These are phyloP conservation scores for Philopedon plagiatum DNA, from an alignment of 2,888 invertebrate genomes.

Conservation along the genomic window DNA sequence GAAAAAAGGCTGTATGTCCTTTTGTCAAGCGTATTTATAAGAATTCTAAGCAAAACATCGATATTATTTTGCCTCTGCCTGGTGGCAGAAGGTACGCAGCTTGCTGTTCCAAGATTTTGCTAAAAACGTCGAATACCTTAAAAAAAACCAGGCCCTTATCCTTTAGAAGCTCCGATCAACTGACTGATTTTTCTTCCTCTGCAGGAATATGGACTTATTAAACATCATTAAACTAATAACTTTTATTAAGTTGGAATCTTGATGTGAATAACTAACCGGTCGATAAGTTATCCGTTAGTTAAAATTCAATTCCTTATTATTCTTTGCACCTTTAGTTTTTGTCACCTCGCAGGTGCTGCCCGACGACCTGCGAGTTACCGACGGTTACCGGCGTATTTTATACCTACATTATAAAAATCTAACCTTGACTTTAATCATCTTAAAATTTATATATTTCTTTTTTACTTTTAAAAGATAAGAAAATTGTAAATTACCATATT, in stretches of 20 bases:
- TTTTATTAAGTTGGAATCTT: neutral
- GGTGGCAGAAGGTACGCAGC: too few relatives aligned
- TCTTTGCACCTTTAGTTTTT: constrained; percentile 17
- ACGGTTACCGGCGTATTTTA: neutral
- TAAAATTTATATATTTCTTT: neutral
- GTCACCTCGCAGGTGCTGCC: constrained; percentile 14
- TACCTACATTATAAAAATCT: neutral
- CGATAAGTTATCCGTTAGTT: constrained; percentile 12
- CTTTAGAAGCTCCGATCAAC: too few relatives aligned
- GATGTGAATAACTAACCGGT: neutral
- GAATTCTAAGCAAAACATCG: too few relatives aligned
- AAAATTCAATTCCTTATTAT: constrained; percentile 13
- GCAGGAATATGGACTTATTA: too few relatives aligned
- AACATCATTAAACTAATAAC: too few relatives aligned
- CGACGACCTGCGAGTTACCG: neutral
- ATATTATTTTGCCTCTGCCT: too few relatives aligned
- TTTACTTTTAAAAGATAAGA: neutral
- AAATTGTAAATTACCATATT: neutral
- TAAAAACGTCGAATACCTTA: too few relatives aligned
- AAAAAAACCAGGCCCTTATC: too few relatives aligned
- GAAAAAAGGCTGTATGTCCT: too few relatives aligned
- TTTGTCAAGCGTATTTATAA: too few relatives aligned
- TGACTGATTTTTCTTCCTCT: too few relatives aligned
- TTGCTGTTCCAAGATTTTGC: too few relatives aligned
- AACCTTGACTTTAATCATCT: constrained; percentile 2